A percentile compares a stretch with the other conserved stretches of the same genome.
Conservation (phyloP, 2,888 invertebrate species). For the Furcula furcula region DNA sequence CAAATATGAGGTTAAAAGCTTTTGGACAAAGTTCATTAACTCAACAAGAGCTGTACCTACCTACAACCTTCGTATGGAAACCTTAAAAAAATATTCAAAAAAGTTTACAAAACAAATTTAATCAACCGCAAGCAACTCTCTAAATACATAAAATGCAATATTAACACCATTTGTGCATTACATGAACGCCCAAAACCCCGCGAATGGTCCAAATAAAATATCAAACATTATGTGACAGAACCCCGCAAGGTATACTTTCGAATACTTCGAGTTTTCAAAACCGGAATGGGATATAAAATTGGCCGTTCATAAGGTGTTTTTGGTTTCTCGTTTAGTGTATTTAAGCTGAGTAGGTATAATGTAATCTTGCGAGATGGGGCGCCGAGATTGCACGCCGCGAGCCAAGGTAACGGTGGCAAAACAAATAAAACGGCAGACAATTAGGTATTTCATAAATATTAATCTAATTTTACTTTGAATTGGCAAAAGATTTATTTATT, state of each 20-base stretch:
- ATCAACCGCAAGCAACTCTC: conserved; percentile 53
- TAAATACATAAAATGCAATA: conserved; percentile 63
- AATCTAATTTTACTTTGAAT: not conserved
- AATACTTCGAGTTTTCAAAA: conserved; percentile 48
- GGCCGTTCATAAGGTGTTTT: conserved; percentile 56
- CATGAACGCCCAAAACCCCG: conserved; percentile 55
- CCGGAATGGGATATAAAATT: conserved; percentile 60
- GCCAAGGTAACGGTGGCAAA: conserved; percentile 53
- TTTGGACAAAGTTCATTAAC: conserved; percentile 22
- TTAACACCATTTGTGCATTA: conserved; percentile 73
- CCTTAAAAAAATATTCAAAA: conserved; percentile 39
- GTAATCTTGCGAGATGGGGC: conserved; percentile 62
- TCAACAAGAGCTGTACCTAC: conserved; percentile 19
- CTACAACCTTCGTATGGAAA: conserved; percentile 34
- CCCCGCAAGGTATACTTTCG: conserved; percentile 49
- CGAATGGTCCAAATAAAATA: conserved; percentile 62
- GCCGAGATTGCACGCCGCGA: conserved; percentile 64
- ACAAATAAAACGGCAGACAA: conserved; percentile 25
- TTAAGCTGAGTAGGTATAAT: conserved; percentile 58
- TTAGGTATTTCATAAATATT: not conserved
- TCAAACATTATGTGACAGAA: conserved; percentile 63
- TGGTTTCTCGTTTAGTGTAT: conserved; percentile 55
- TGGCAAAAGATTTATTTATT: not conserved
- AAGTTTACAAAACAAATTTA: conserved; percentile 52
- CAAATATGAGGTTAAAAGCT: conserved; percentile 20